These are phyloP conservation scores for Microcaecilia unicolor DNA, from an alignment of 2,797 vertebrate genomes.

Conservation along the genomic window DNA sequence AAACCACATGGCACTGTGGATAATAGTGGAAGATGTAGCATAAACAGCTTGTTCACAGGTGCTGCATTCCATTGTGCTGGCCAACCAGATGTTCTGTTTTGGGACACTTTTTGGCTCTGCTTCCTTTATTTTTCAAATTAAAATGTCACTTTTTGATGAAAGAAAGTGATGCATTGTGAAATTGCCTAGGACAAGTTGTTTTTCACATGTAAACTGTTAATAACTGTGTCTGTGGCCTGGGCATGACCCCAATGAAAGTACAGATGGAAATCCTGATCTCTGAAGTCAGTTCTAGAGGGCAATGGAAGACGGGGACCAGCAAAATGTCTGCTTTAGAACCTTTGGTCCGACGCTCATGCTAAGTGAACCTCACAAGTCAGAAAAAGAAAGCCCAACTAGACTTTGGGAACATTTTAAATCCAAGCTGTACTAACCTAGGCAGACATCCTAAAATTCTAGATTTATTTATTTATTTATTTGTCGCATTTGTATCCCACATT, in stretches of 20 bases:
- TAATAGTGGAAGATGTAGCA: conserved; percentile 46
- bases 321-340: no score
- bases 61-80: conserved; percentile 44
- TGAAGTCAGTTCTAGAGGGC: conserved; percentile 18
- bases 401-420: no score
- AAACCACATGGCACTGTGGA: conserved; percentile 35
- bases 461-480: no score
- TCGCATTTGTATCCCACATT: no score
- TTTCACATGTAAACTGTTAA: conserved; percentile 41
- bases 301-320: conserved; percentile 1
- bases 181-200: conserved; percentile 30
- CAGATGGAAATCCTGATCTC: conserved; percentile 46
- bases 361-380: no score
- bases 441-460: no score
- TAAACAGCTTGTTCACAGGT: conserved; percentile 51
- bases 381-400: no score
- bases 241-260: conserved; percentile 35
- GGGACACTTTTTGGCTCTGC: conserved; percentile 22
- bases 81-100: conserved; percentile 57
- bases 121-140: conserved; percentile 16
- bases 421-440: no score
- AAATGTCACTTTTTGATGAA: conserved; percentile 38
- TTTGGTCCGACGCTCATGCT: background rate
- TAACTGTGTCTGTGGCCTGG: conserved; percentile 27
- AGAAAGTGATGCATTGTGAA: conserved; percentile 13